Evolutionary conservation across 2,888 invertebrate species (phyloP).

Genomic region (Drosophila parthenogenetica): DNA sequence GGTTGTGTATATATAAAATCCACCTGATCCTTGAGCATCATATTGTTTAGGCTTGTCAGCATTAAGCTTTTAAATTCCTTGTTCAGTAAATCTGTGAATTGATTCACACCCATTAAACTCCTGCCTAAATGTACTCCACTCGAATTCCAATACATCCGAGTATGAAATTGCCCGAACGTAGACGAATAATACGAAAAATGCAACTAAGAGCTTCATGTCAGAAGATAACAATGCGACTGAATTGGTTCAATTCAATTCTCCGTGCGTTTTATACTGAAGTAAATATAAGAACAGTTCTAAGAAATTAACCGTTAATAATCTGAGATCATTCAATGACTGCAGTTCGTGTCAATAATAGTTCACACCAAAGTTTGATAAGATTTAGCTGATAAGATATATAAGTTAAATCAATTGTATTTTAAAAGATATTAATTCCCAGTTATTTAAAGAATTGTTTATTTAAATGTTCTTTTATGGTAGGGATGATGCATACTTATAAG

Average conservation of each 20-base stretch:
- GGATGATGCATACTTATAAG: too few relatives aligned
- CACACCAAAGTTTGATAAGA: not conserved
- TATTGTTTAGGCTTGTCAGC: conserved; percentile 52
- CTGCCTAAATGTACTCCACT: conserved; percentile 81
- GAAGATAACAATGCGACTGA: conserved; percentile 8
- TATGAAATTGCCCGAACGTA: conserved; percentile 5
- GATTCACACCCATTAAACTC: conserved; percentile 90
- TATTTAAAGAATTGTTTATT: not conserved
- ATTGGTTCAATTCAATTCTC: not conserved
- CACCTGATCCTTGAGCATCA: conserved; percentile 25
- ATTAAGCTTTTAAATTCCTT: conserved; percentile 89
- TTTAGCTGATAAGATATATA: not conserved
- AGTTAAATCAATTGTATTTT: not conserved
- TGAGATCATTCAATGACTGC: not conserved
- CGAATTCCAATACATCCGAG: conserved; percentile 16
- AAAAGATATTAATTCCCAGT: not conserved
- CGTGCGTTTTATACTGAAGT: conserved; percentile 17
- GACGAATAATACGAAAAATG: conserved; percentile 16
- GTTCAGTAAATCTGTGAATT: conserved; percentile 91
- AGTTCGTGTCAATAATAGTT: not conserved
- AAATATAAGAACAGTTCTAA: not conserved
- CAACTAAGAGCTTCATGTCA: conserved; percentile 20
- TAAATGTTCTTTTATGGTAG: too few relatives aligned
- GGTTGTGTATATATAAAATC: conserved; percentile 66
- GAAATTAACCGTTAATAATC: not conserved